Percentiles rank a stretch among this genome's conserved stretches.
Conservation (phyloP, 37 sponge, comb jelly and placozoan genomes). For the Geodia barretti region DNA sequence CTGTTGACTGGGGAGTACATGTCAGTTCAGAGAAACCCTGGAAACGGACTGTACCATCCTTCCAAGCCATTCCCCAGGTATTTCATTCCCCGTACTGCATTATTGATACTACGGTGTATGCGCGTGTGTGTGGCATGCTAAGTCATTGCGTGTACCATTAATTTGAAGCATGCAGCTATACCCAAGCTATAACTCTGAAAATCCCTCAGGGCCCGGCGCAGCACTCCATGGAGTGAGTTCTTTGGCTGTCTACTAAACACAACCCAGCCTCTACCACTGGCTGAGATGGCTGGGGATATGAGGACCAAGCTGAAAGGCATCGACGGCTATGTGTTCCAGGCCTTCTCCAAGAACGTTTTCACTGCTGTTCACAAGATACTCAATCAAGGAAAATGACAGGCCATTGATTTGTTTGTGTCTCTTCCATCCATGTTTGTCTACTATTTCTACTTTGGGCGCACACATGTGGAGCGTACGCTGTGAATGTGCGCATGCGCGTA, state of each 20-base stretch:
- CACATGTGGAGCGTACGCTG: too few species aligned
- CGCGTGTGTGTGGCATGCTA: too few species aligned
- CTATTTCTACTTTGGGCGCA: too few species aligned
- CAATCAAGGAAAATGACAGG: neutral
- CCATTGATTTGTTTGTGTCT: too few species aligned
- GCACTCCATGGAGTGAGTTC: neutral
- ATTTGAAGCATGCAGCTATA: neutral
- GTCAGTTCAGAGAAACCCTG: neutral
- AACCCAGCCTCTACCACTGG: neutral
- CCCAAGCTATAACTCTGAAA: too few species aligned
- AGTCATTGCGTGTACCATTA: neutral
- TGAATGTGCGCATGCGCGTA: too few species aligned
- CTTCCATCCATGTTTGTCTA: too few species aligned
- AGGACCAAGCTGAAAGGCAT: neutral
- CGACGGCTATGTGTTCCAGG: neutral
- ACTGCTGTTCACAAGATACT: neutral
- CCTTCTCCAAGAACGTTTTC: neutral
- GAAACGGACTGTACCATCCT: slow-evolving; percentile 17
- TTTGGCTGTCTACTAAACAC: neutral
- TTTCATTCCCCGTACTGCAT: too few species aligned
- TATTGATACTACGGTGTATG: too few species aligned
- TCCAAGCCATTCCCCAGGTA: slow-evolving; percentile 2
- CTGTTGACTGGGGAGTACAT: slow-evolving; percentile 41
- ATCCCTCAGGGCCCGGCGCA: neutral
- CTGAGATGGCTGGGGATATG: neutral